Evolutionary conservation across 2,113 vertebrate species (phyloP), one percentile per base, ranked within the genome.

Genomic region (Oreochromis tanganicae): DNA sequence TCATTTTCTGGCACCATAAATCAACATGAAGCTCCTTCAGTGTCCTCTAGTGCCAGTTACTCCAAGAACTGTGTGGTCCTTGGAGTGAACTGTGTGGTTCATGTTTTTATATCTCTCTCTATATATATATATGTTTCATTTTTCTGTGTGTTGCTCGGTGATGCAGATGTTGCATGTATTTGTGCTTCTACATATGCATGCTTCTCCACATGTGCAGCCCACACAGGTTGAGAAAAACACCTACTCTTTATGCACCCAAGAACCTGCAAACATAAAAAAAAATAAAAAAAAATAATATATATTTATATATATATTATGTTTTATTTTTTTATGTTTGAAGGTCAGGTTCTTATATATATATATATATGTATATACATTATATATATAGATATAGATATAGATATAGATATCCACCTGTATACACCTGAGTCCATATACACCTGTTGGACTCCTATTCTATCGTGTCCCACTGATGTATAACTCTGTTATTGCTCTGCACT

Each of bases 1-100:
- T 73, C 12, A 59, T 87, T 82, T 84, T 36, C 36, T 7, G 5
- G 68, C 48, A 59, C 46, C 85, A 83, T 82, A 88, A 87, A 80
- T 86, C 83, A 84, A 12, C 61, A 68, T 11, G 4, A 83, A 86
- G 36, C 73, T 52, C 48, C 34, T 82, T 54, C 24, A 59, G 9
- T 56, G 41, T 80, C 81, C 48, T 81, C 32, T 46, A 59, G 3
- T 73, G 56, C 29, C 32, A 61, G 5, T 17, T 61, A 73, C 84
- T 90, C 21, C 36, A 21, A 66, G 73, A 32, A 84, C 71, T 85
- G 11, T 41, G 11, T 41, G 34, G 19, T 85, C 13, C 24, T 29
- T 59, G 56, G 56, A 59, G 24, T 27, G 21, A 57, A 27, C 55
- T 57, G 21, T 0, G 55, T 57, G 24, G 55, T 12, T 57, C 27